Evolutionary conservation across 2,797 vertebrate species (phyloP), one percentile per base, ranked within the genome.

Genomic region (Scyliorhinus canicula): DNA sequence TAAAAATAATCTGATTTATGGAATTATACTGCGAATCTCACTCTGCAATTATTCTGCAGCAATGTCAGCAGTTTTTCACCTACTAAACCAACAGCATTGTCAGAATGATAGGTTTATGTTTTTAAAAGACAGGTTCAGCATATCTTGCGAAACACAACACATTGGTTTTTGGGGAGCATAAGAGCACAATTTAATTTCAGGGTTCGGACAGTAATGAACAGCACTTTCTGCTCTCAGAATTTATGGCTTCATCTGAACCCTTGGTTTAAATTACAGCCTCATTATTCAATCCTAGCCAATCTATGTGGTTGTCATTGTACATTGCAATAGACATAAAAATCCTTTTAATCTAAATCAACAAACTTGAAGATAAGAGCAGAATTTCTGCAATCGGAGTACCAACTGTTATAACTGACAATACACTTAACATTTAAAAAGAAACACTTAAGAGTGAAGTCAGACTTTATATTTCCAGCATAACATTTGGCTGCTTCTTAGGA

Each of bases 1-100:
- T 65, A 44, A 91, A 91, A 91, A 65, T 91, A 91, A 65, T 91
- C 19, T 19, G 55, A 90, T 90, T n/a, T 57, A 86, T 86, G 35
- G 31, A 57, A 60, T 90, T 90, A n/a, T 60, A 21, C 35, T n/a
- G 47, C 55, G 84, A 86, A 86, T 90, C n/a, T 63, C 57, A 44
- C 55, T 12, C 21, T 91, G n/a, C 88, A 91, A 65, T 65, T 65
- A 44, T 63, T 91, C 12, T 44, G 60, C 60, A 57, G 52, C 85
- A 24, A 91, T 63, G 88, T 63, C 60, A 91, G 60, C 88, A 91
- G 60, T 65, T 91, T 91, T 57, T 26, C 88, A 65, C 9, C 60
- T n/a, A 65, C 40, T 44, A 91, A 91, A 91, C 88, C 88, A 26
- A 65, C n/a, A 65, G n/a, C 60, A 65, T 21, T 44, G 24, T n/a